phyloP scores from a whole-genome alignment of 2,113 vertebrate genomes.

The Chaetops frenatus region DNA sequence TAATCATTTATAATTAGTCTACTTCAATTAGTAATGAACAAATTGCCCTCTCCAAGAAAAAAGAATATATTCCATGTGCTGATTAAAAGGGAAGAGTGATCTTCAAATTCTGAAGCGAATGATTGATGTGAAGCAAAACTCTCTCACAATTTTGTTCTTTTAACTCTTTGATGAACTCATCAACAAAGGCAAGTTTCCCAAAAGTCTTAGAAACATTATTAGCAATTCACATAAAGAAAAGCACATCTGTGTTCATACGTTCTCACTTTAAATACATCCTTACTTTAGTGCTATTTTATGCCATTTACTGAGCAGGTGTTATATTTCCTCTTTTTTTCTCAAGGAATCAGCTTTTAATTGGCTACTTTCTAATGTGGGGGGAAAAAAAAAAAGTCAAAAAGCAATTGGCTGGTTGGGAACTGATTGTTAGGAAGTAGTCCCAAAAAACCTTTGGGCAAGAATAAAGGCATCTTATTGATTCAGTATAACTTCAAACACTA shows the following conservation, averaged over 20 bases:
- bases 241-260: slow-evolving; percentile 34
- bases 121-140: slow-evolving; percentile 30
- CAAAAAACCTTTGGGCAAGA: not conserved
- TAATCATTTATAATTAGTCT: slow-evolving; percentile 68
- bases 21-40: slow-evolving; percentile 67
- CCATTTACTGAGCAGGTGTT: slow-evolving; percentile 45
- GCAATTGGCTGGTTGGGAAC: not conserved
- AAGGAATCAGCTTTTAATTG: not conserved
- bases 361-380: not conserved
- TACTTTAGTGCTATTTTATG: not conserved
- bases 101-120: slow-evolving; percentile 26
- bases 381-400: not conserved
- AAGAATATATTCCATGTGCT: slow-evolving; percentile 37
- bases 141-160: slow-evolving; percentile 1
- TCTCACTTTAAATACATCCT: slow-evolving; percentile 23
- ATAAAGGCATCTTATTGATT: not conserved
- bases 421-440: not conserved
- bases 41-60: slow-evolving; percentile 65
- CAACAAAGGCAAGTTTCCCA: slow-evolving; percentile 8
- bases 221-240: slow-evolving; percentile 31
- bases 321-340: not conserved
- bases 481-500: not conserved
- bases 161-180: slow-evolving; percentile 45
- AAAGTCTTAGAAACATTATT: slow-evolving; percentile 17
- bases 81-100: slow-evolving; percentile 58